These are phyloP conservation scores for Neosilurus mollespiculum DNA, from an alignment of 2,797 vertebrate species.

Conservation along the genomic window DNA sequence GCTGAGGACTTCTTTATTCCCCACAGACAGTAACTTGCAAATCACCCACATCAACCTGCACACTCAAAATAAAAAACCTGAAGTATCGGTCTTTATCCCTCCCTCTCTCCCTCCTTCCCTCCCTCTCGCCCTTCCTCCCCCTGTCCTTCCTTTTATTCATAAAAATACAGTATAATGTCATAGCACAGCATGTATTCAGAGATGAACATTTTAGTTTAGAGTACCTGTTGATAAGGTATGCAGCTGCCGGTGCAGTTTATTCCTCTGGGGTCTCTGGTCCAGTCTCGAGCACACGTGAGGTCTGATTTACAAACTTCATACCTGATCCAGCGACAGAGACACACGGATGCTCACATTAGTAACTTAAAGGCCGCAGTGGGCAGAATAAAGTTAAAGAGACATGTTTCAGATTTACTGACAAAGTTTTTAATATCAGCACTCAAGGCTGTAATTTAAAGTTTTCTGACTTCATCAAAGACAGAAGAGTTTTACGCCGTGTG, in stretches of 20 bases:
- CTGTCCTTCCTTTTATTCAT: background rate
- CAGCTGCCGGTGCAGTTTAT: constrained; percentile 77
- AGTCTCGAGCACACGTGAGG: constrained; percentile 76
- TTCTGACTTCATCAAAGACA: background rate
- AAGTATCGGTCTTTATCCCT: background rate
- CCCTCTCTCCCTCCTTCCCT: too few relatives aligned
- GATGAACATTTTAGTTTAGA: constrained; percentile 11
- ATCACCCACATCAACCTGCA: too few relatives aligned
- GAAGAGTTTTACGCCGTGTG: too few relatives aligned
- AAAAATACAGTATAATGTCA: background rate
- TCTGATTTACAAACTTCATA: constrained; percentile 80
- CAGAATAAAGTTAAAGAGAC: background rate
- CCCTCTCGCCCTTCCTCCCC: background rate
- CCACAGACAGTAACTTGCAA: background rate
- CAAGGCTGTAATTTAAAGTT: background rate
- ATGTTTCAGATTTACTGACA: background rate
- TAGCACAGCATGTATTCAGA: background rate
- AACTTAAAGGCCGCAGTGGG: background rate
- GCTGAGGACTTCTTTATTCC: background rate
- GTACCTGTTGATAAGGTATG: constrained; percentile 80
- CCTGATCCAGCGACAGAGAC: constrained; percentile 64
- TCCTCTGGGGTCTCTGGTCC: constrained; percentile 70
- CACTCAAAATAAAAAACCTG: background rate
- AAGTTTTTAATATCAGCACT: background rate
- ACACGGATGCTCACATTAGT: background rate